Conservation (phyloP, 2,888 invertebrate species). For the Rutpela maculata region DNA sequence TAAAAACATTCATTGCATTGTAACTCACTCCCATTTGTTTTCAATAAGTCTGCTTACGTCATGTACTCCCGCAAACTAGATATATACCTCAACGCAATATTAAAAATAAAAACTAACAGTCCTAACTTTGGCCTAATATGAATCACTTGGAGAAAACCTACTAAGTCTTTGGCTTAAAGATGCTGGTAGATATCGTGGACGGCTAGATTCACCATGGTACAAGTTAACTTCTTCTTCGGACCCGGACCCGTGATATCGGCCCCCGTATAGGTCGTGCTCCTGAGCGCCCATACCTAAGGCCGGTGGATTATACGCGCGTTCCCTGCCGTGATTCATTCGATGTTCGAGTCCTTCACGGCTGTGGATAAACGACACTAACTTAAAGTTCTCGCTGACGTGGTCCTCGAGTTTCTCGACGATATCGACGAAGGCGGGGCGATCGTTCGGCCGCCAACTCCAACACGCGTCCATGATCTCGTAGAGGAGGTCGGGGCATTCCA, state of each 20-base stretch:
- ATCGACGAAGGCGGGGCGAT: constrained; percentile 81
- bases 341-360: constrained; percentile 78
- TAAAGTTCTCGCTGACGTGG: constrained; percentile 77
- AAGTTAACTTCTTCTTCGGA: constrained; percentile 65
- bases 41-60: not conserved
- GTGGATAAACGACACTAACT: constrained; percentile 80
- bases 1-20: not conserved
- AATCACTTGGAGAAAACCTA: constrained; percentile 37
- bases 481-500: constrained; percentile 80
- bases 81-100: constrained; percentile 18
- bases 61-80: constrained; percentile 30
- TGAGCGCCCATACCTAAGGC: constrained; percentile 56
- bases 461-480: constrained; percentile 81
- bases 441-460: constrained; percentile 80
- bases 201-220: constrained; percentile 59
- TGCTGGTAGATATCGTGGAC: constrained; percentile 59
- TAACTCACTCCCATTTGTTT: not conserved
- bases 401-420: constrained; percentile 77
- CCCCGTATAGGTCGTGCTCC: constrained; percentile 49
- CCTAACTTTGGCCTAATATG: constrained; percentile 35
- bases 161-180: constrained; percentile 59
- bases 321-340: constrained; percentile 59
- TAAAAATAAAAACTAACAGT: not conserved
- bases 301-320: constrained; percentile 65
- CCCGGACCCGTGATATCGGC: constrained; percentile 63